Evolutionary conservation across 2,888 invertebrate species (phyloP).

Genomic region (Heliconius sara): DNA sequence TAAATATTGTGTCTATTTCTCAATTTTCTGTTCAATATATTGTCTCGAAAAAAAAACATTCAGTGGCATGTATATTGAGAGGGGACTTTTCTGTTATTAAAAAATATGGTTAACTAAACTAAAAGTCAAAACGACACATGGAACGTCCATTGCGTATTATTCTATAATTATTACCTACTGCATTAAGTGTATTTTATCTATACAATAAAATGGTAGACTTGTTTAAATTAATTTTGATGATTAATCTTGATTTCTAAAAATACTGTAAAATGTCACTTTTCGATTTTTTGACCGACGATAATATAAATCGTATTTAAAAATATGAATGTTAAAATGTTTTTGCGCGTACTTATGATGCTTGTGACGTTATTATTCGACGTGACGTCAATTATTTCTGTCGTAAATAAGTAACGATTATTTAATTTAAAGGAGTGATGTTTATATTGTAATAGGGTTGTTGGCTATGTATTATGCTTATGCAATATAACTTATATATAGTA

Average conservation of each 20-base stretch:
- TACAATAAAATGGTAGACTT: neutral
- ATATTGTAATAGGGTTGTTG: conserved; percentile 15
- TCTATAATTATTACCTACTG: too few relatives aligned
- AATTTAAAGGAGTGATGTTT: neutral
- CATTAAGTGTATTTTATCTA: neutral
- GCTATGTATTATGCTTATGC: neutral
- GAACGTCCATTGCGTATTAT: too few relatives aligned
- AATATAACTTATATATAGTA: too few relatives aligned
- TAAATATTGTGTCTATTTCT: too few relatives aligned
- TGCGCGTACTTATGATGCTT: conserved; percentile 1
- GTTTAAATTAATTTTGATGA: too few relatives aligned
- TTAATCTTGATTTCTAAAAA: neutral
- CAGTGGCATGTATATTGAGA: too few relatives aligned
- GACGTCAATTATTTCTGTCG: conserved; percentile 16
- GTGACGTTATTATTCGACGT: conserved; percentile 6
- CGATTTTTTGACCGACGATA: neutral
- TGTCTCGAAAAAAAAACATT: too few relatives aligned
- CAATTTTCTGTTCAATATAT: too few relatives aligned
- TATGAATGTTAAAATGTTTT: neutral
- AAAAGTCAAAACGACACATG: too few relatives aligned
- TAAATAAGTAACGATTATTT: neutral
- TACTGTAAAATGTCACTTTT: conserved; percentile 2
- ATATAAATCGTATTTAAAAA: neutral
- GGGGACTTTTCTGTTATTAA: too few relatives aligned
- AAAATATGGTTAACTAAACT: too few relatives aligned